Evolutionary conservation across 2,797 vertebrate species (phyloP).

Genomic region (Gouania willdenowi): DNA sequence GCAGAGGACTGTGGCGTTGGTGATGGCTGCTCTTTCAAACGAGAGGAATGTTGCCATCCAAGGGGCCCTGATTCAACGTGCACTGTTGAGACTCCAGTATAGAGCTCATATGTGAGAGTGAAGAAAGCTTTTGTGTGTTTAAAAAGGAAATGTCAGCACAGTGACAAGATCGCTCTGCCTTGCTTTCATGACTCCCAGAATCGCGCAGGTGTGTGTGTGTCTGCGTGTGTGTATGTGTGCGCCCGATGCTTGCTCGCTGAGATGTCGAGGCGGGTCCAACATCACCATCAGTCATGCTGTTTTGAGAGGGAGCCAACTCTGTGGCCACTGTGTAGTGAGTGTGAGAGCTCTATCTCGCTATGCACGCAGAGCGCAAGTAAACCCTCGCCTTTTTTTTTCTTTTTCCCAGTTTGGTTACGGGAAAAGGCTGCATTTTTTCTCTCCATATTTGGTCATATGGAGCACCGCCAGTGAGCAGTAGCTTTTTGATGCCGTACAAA

Average conservation of each 20-base stretch:
- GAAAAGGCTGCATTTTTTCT: conserved; percentile 81
- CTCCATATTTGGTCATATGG: conserved; percentile 84
- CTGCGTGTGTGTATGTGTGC: conserved; percentile 6
- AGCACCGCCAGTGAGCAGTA: conserved; percentile 75
- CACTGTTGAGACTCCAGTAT: conserved; percentile 19
- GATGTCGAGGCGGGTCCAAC: conserved; percentile 37
- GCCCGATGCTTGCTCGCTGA: neutral
- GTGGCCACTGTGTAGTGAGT: conserved; percentile 57
- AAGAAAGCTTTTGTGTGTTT: conserved; percentile 45
- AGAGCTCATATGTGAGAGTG: conserved; percentile 31
- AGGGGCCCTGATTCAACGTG: conserved; percentile 20
- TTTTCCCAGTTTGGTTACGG: conserved; percentile 77
- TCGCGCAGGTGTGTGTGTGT: conserved; percentile 38
- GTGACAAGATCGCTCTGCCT: conserved; percentile 33
- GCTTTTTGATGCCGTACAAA: conserved; percentile 78
- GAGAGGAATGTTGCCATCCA: conserved; percentile 60
- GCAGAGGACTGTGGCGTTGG: conserved; percentile 34
- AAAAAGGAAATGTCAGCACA: conserved; percentile 49
- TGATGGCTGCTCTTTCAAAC: conserved; percentile 48
- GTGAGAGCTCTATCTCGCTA: conserved; percentile 73
- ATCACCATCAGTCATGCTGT: conserved; percentile 59
- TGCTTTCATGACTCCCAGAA: conserved; percentile 21
- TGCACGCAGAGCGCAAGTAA: conserved; percentile 72
- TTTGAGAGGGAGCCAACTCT: conserved; percentile 53
- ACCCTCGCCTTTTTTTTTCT: conserved; percentile 19